These are phyloP conservation scores for Pteronotus mesoamericanus DNA, from an alignment of 2,797 vertebrate genomes.

Conservation along the genomic window DNA sequence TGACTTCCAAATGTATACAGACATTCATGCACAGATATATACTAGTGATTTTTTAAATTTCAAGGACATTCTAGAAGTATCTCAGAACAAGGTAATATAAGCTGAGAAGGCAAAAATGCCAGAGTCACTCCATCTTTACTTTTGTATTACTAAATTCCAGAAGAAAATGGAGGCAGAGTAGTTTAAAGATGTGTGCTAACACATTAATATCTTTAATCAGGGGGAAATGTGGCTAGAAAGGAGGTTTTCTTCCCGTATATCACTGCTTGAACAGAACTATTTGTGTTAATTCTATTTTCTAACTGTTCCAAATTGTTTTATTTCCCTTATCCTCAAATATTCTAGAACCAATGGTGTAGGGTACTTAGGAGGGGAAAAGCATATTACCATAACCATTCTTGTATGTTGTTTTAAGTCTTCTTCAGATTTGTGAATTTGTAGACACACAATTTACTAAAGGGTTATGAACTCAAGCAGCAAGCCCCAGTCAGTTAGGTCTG, in stretches of 20 bases:
- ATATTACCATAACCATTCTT: background rate
- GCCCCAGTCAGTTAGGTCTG: background rate
- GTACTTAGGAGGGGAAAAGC: background rate
- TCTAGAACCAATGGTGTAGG: background rate
- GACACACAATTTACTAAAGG: background rate
- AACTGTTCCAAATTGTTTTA: background rate
- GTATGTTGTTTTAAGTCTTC: background rate
- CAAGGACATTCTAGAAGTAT: background rate
- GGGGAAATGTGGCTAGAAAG: background rate
- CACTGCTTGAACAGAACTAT: background rate
- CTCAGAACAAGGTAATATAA: background rate
- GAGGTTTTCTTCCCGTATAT: background rate
- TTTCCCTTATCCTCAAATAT: background rate
- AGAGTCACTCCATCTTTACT: background rate
- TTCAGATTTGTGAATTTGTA: background rate
- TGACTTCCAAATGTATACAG: background rate
- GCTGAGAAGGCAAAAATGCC: background rate
- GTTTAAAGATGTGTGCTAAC: background rate
- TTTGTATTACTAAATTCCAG: background rate
- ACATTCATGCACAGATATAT: background rate
- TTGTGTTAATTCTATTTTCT: background rate
- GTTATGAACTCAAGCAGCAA: background rate
- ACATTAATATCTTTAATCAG: background rate
- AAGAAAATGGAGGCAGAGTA: background rate
- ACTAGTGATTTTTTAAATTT: background rate